Evolutionary conservation across 2,113 vertebrate genomes (phyloP).

Genomic region (Eclectus roratus): DNA sequence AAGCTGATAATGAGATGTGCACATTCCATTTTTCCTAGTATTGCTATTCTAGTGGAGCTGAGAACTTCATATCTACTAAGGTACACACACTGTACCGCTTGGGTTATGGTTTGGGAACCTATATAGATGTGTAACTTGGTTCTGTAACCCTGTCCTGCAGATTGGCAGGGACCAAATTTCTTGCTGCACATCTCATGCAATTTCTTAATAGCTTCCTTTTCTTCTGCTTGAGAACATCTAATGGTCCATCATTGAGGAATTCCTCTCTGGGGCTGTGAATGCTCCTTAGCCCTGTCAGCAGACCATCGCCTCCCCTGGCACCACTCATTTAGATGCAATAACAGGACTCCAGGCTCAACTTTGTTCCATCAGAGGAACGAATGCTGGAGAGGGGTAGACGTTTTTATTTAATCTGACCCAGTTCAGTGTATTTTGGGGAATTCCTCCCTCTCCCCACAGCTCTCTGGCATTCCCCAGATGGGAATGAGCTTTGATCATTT

Average conservation of each 20-base stretch:
- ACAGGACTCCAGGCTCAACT: not conserved
- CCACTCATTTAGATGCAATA: fast-evolving
- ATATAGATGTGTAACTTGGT: fast-evolving
- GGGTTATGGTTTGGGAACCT: not conserved
- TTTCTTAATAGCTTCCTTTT: not conserved
- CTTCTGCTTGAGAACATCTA: not conserved
- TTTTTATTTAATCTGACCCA: not conserved
- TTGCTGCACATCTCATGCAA: fast-evolving
- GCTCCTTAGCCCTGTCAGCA: not conserved
- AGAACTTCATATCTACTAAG: not conserved
- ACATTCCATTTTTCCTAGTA: fast-evolving
- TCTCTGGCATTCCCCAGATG: not conserved
- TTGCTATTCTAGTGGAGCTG: not conserved
- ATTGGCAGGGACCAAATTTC: not conserved
- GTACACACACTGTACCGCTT: fast-evolving
- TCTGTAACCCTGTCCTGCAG: fast-evolving
- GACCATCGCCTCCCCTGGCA: not conserved
- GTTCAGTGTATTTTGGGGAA: not conserved
- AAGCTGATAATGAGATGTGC: not conserved
- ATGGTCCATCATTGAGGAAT: not conserved
- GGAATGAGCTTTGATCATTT: not conserved
- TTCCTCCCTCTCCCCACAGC: not conserved
- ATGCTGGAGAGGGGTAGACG: not conserved
- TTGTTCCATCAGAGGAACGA: not conserved
- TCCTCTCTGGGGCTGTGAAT: not conserved